These are phyloP conservation scores for Podarcis siculus DNA, from an alignment of 2,797 vertebrate species.

Conservation along the genomic window DNA sequence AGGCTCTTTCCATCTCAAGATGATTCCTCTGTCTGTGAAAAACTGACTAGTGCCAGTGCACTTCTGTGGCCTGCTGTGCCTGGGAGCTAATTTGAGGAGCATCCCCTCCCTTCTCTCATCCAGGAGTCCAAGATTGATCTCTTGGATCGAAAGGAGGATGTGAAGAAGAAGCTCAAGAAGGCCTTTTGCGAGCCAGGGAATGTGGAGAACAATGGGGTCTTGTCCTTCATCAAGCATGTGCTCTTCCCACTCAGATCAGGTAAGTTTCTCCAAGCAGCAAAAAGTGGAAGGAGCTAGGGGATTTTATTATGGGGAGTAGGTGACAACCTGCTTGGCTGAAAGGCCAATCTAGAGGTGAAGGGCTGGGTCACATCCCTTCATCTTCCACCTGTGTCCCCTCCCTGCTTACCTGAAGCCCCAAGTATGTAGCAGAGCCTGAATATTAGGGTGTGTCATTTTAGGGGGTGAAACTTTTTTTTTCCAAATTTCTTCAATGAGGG, in stretches of 20 bases:
- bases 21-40: neutral
- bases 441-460: neutral
- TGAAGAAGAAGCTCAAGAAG: conserved; percentile 98
- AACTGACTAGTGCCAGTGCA: neutral
- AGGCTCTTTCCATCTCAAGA: neutral
- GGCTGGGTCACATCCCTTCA: neutral
- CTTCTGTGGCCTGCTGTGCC: no score
- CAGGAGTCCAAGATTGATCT: conserved; percentile 99
- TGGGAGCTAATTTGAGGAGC: neutral
- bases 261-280: conserved; percentile 49
- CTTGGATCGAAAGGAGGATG: conserved; percentile 90
- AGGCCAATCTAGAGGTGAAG: neutral
- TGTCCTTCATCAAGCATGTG: conserved; percentile 94
- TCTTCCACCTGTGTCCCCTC: neutral
- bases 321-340: no score
- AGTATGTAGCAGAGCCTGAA: neutral
- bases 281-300: fast-evolving
- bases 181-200: conserved; percentile 99
- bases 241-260: conserved; percentile 92
- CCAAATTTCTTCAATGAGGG: no score
- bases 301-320: neutral
- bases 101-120: conserved; percentile 23
- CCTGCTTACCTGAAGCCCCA: neutral
- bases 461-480: no score
- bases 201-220: conserved; percentile 92